phyloP scores from a whole-genome alignment of 2,888 invertebrate species.

The Nowickia ferox region DNA sequence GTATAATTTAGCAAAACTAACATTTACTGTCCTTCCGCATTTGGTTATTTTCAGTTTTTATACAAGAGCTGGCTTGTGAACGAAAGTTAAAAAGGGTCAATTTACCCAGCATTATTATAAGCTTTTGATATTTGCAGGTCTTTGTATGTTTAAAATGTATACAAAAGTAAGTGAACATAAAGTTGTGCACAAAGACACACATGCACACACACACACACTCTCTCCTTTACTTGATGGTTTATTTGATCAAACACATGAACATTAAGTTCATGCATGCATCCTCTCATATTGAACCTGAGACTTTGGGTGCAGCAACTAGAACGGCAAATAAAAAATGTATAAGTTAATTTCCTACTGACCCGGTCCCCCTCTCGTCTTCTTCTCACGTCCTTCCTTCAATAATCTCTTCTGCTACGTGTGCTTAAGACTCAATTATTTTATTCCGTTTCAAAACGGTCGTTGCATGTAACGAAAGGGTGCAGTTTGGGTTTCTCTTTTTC shows the following conservation, averaged over 20 bases:
- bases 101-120: slow-evolving; percentile 67
- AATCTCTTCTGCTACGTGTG: background rate
- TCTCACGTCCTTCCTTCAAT: background rate
- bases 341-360: background rate
- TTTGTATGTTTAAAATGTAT: slow-evolving; percentile 21
- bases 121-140: slow-evolving; percentile 68
- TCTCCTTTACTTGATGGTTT: slow-evolving; percentile 27
- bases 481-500: slow-evolving; percentile 5
- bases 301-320: background rate
- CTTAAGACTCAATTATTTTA: slow-evolving; percentile 43
- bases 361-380: background rate
- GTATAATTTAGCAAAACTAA: slow-evolving; percentile 29
- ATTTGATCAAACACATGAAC: slow-evolving; percentile 33
- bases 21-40: slow-evolving; percentile 45
- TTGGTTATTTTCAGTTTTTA: background rate
- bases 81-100: slow-evolving; percentile 53
- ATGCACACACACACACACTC: background rate
- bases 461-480: slow-evolving; percentile 46
- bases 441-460: slow-evolving; percentile 42
- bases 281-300: background rate
- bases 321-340: background rate
- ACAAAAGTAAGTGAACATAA: slow-evolving; percentile 54
- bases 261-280: slow-evolving; percentile 17
- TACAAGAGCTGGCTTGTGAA: slow-evolving; percentile 8
- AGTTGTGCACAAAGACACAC: background rate